These are phyloP conservation scores for Gambusia holbrooki DNA, from an alignment of 2,113 vertebrate species.

Conservation along the genomic window DNA sequence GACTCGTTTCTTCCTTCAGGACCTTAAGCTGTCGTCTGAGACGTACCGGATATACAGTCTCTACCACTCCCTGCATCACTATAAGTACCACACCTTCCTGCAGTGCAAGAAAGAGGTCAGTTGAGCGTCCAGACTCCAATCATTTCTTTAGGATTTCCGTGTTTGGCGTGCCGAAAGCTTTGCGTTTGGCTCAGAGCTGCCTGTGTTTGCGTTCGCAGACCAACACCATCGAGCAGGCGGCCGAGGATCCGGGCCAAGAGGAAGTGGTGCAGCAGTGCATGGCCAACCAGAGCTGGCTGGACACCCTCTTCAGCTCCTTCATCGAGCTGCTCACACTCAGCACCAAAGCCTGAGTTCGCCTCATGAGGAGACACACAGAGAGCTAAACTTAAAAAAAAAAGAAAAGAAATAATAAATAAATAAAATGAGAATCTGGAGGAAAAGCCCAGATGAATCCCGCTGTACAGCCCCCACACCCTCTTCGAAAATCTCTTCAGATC, in stretches of 20 bases:
- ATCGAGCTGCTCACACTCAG: constrained; percentile 89
- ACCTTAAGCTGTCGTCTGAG: constrained; percentile 89
- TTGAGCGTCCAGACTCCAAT: background rate
- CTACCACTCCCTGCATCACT: constrained; percentile 94
- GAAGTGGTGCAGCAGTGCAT: constrained; percentile 96
- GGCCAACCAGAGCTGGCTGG: constrained; percentile 93
- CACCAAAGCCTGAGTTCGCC: constrained; percentile 75
- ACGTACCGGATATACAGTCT: constrained; percentile 89
- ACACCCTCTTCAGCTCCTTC: constrained; percentile 90
- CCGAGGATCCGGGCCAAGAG: constrained; percentile 92
- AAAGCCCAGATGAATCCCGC: constrained; percentile 47
- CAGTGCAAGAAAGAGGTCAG: constrained; percentile 94
- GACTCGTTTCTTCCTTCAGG: constrained; percentile 67
- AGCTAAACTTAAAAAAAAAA: constrained; percentile 38
- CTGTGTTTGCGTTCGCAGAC: constrained; percentile 76
- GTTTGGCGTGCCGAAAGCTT: background rate
- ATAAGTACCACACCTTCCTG: constrained; percentile 94
- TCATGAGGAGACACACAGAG: constrained; percentile 7
- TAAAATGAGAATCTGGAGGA: constrained; percentile 10
- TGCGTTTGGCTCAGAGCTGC: constrained; percentile 16
- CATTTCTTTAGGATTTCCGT: background rate
- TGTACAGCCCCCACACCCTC: constrained; percentile 71
- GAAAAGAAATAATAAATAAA: constrained; percentile 9
- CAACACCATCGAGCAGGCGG: constrained; percentile 88
- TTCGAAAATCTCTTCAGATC: constrained; percentile 63